phyloP scores from a whole-genome alignment of 1,140 invertebrate genomes.

The Apis cerana region DNA sequence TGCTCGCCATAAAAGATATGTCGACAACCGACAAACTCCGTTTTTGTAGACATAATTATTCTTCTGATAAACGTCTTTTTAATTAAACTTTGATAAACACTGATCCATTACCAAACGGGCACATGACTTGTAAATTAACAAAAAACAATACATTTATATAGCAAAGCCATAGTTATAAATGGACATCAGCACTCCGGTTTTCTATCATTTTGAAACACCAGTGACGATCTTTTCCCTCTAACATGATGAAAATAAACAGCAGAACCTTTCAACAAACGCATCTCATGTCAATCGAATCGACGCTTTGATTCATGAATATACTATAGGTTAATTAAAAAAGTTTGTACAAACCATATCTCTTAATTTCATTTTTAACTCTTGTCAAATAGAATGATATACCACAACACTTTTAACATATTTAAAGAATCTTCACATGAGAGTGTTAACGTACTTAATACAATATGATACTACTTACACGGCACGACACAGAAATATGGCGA shows the following conservation, averaged over 20 bases:
- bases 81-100: neutral
- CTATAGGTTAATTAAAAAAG: conserved; percentile 2
- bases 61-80: neutral
- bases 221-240: neutral
- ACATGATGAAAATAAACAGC: neutral
- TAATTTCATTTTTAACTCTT: no score
- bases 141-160: neutral
- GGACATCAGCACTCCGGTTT: neutral
- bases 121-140: neutral
- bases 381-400: neutral
- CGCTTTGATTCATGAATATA: conserved; percentile 2
- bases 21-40: neutral
- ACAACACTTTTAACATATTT: neutral
- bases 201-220: neutral
- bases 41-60: conserved; percentile 9
- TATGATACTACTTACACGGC: conserved; percentile 21
- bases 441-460: neutral
- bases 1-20: neutral
- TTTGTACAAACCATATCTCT: neutral
- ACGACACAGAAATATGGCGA: conserved; percentile 40
- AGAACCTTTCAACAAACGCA: neutral
- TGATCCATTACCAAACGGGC: neutral
- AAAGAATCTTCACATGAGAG: neutral
- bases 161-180: neutral
- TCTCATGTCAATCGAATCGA: conserved; percentile 29